Evolutionary conservation across 2,888 invertebrate species (phyloP).

Genomic region (Drosophila longiperda): DNA sequence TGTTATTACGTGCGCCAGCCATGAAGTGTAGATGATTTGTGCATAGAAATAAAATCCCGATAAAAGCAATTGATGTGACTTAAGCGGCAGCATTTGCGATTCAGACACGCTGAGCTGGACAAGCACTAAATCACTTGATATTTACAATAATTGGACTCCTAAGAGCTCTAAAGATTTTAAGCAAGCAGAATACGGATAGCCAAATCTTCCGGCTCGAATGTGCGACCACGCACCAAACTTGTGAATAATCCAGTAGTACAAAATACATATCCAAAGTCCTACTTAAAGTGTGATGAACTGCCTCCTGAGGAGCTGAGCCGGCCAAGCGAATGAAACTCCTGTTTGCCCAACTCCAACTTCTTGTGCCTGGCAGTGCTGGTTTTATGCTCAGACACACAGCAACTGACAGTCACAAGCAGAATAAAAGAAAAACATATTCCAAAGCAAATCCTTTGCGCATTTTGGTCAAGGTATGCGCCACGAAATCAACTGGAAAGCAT

Average conservation of each 20-base stretch:
- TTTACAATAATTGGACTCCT: conserved; percentile 66
- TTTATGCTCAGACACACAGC: conserved; percentile 56
- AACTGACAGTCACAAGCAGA: conserved; percentile 49
- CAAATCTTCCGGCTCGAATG: conserved; percentile 50
- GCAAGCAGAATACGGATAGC: conserved; percentile 40
- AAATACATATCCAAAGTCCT: conserved; percentile 3
- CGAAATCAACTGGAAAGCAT: conserved; percentile 58
- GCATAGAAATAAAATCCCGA: conserved; percentile 34
- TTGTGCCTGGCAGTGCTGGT: conserved; percentile 25
- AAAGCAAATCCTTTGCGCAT: conserved; percentile 65
- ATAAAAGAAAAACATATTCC: conserved; percentile 5
- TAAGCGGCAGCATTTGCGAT: conserved; percentile 32
- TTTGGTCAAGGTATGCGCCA: conserved; percentile 70
- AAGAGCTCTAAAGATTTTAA: conserved; percentile 71
- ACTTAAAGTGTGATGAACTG: conserved; percentile 64
- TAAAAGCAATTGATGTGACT: conserved; percentile 70
- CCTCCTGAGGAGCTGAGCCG: conserved; percentile 32
- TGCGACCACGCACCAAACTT: conserved; percentile 25
- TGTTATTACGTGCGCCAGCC: conserved; percentile 39
- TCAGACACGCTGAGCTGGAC: conserved; percentile 28
- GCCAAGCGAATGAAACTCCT: conserved; percentile 33
- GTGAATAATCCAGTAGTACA: conserved; percentile 7
- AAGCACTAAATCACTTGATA: conserved; percentile 67
- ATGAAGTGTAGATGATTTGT: conserved; percentile 65
- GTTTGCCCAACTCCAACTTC: background rate